Percentiles rank a stretch among this genome's conserved stretches.
phyloP scores from a whole-genome alignment of 23 tunicate genomes.

The Trididemnum clinides region DNA sequence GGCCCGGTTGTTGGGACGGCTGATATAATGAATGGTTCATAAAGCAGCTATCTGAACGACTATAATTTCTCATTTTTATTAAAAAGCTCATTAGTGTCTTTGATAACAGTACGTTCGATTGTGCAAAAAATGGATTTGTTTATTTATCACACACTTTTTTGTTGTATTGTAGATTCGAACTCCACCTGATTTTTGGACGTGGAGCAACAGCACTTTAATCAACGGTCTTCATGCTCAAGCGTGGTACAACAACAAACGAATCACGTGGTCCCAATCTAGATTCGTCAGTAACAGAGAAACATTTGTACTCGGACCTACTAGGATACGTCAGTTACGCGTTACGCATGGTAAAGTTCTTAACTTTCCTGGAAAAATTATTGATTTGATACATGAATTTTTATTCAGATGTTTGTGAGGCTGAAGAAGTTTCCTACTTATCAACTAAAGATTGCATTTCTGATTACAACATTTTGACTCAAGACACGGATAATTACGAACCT shows the following conservation, averaged over 20 bases:
- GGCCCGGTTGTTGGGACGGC: too few species aligned
- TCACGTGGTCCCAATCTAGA: conserved; percentile 65
- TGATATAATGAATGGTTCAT: too few species aligned
- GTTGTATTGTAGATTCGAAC: conserved; percentile 38
- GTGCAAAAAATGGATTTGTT: too few species aligned
- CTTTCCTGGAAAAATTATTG: neutral
- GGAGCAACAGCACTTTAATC: conserved; percentile 51
- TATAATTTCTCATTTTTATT: too few species aligned
- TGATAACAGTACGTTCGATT: too few species aligned
- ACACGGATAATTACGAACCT: conserved; percentile 17
- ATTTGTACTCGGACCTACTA: conserved; percentile 76
- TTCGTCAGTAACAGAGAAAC: conserved; percentile 72
- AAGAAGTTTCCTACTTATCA: neutral
- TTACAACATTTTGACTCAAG: conserved; percentile 33
- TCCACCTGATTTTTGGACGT: conserved; percentile 63
- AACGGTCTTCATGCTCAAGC: conserved; percentile 53
- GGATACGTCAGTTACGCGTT: conserved; percentile 72
- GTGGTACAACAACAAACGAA: conserved; percentile 75
- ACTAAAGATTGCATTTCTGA: conserved; percentile 25
- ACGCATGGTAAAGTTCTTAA: conserved; percentile 23
- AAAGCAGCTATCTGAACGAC: too few species aligned
- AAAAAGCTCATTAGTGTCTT: too few species aligned
- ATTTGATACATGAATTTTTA: neutral
- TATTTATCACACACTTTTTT: too few species aligned
- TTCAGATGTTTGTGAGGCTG: conserved; percentile 1